Base-by-base conservation (phyloP, 2,113 vertebrate species). In the Lasiurus cinereus region DNA sequence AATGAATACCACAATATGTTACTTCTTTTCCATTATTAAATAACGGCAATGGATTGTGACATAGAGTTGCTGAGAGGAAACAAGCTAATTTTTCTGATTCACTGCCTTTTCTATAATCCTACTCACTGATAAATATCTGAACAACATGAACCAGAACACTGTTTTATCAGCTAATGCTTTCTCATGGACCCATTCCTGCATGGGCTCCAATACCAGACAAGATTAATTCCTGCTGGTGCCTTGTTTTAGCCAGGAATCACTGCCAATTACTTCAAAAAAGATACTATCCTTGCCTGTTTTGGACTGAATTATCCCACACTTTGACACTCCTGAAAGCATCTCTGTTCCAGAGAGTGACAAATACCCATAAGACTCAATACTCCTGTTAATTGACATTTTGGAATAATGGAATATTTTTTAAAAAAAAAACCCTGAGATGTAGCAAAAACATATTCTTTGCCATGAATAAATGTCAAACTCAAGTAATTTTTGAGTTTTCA, bases 41-140 rank as follows among this genome's bases (percentile, higher is more conserved):
- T 27, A 80, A 56, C 13, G 88, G 11, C n/a, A 91, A n/a, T 91
- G 56, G 74, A 78, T 54, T 91, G 48, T 91, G 94, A 88, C 56
- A 78, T 43, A 79, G 3, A 9, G 16, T n/a, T 69, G 39, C 8
- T 80, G n/a, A 95, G n/a, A 79, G 67, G 19, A 77, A 86, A 85
- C 19, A 16, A 46, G n/a, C 79, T 73, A 9, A 10, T 80, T 95
- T 36, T 86, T 31, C 33, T 70, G 67, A 94, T 27, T 88, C 39
- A 62, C 24, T 94, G 64, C 33, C 19, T 76, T 52, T 94, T 78
- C 16, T 92, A 33, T 70, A 67, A 62, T 78, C 46, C 36, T 87
- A 72, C 36, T 88, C 74, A 14, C 15, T 90, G 76, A 90, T 67
- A 83, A 87, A 83, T 77, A 67, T 78, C 48, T 59, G 66, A 69